phyloP scores from a whole-genome alignment of 1,140 invertebrate species.

The Drosophila nannoptera region DNA sequence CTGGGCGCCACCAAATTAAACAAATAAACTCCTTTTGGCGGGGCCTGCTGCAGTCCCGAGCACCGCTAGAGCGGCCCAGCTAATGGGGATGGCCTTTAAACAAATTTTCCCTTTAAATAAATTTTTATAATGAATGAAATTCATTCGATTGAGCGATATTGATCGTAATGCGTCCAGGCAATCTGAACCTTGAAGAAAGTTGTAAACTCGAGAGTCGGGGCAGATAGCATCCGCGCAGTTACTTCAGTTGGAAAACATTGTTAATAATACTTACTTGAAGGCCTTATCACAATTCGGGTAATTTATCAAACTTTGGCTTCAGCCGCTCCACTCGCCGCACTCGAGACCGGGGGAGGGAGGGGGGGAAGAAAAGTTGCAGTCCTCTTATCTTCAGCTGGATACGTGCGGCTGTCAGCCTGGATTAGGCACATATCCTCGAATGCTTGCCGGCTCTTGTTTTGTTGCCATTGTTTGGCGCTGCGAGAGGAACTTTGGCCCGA shows the following conservation, averaged over 20 bases:
- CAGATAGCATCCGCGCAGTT: not conserved
- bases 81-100: too few species aligned
- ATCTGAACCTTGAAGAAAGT: too few species aligned
- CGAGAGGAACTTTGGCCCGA: constrained; percentile 54
- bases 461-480: constrained; percentile 42
- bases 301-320: constrained; percentile 46
- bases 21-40: constrained; percentile 46
- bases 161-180: too few species aligned
- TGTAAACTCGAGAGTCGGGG: not conserved
- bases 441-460: constrained; percentile 53
- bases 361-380: constrained; percentile 59
- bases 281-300: not conserved
- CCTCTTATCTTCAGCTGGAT: constrained; percentile 60
- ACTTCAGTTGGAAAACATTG: not conserved
- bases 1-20: constrained; percentile 55
- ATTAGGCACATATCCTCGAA: constrained; percentile 67
- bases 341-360: too few species aligned
- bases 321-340: constrained; percentile 7
- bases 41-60: constrained; percentile 45
- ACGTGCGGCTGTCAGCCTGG: constrained; percentile 65
- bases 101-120: too few species aligned
- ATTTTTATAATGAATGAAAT: too few species aligned
- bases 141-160: too few species aligned
- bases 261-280: not conserved
- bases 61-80: too few species aligned